Evolutionary conservation across 1,140 invertebrate species (phyloP).

Genomic region (Papilio polytes): DNA sequence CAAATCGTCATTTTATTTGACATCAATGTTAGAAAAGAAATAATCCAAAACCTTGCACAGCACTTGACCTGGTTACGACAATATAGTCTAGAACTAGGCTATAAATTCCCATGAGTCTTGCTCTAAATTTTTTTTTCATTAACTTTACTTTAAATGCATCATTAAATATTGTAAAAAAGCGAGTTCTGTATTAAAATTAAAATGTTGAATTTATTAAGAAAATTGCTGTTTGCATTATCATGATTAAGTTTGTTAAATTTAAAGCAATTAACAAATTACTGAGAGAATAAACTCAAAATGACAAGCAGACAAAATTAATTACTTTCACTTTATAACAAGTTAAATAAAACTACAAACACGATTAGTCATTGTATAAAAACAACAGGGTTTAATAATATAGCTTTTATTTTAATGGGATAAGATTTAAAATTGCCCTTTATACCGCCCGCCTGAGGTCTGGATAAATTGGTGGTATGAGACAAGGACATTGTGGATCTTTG

Average conservation of each 20-base stretch:
- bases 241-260: neutral
- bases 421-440: neutral
- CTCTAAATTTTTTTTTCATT: neutral
- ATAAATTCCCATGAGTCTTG: neutral
- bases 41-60: neutral
- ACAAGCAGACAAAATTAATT: neutral
- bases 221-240: neutral
- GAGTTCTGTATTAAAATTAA: neutral
- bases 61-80: neutral
- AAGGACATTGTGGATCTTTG: neutral
- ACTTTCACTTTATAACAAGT: slow-evolving; percentile 1
- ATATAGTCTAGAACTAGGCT: neutral
- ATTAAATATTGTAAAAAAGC: neutral
- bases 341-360: neutral
- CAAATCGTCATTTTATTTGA: neutral
- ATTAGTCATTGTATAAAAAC: neutral
- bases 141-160: neutral
- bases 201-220: neutral
- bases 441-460: neutral
- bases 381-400: neutral
- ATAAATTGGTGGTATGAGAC: neutral
- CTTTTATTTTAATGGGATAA: neutral
- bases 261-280: neutral
- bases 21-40: neutral
- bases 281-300: too few species aligned